These are phyloP conservation scores for Halcyon badia DNA, from an alignment of 2,797 vertebrate genomes.

Conservation along the genomic window DNA sequence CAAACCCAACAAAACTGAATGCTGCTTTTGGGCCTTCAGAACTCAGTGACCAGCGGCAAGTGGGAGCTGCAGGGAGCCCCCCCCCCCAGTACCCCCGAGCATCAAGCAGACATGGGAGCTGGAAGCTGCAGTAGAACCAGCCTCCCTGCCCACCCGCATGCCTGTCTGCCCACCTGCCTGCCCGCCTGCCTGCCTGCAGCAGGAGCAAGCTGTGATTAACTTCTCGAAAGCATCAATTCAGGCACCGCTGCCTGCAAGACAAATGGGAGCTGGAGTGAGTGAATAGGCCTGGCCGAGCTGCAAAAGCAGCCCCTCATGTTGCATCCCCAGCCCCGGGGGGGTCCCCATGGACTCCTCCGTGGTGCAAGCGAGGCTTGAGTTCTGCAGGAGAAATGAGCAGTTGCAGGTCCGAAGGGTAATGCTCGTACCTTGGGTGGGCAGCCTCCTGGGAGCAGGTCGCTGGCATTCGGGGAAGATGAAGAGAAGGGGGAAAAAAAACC, in stretches of 20 bases:
- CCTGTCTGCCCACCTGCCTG: too few relatives aligned
- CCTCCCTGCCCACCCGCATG: neutral
- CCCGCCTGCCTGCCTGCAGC: constrained; percentile 23
- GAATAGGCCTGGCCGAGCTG: neutral
- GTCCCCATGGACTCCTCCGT: fast-evolving
- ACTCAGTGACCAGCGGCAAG: neutral
- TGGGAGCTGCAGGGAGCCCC: neutral
- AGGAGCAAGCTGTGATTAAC: constrained; percentile 58
- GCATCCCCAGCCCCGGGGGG: neutral
- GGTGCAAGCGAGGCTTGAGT: neutral
- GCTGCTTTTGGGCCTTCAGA: neutral
- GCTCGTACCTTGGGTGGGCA: constrained; percentile 27
- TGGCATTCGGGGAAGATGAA: neutral
- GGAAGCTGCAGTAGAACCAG: constrained; percentile 44
- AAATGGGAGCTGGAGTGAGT: neutral
- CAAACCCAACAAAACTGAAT: neutral
- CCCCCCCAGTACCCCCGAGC: neutral
- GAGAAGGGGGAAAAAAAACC: neutral
- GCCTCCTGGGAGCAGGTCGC: constrained; percentile 6
- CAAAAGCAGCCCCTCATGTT: neutral
- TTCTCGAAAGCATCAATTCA: constrained; percentile 36
- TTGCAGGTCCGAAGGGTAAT: fast-evolving
- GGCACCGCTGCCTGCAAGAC: neutral
- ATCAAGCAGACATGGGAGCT: neutral
- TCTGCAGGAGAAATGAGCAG: neutral